Evolutionary conservation across 2,113 vertebrate species (phyloP), one percentile per base, ranked within the genome.

Genomic region (Abramis brama): DNA sequence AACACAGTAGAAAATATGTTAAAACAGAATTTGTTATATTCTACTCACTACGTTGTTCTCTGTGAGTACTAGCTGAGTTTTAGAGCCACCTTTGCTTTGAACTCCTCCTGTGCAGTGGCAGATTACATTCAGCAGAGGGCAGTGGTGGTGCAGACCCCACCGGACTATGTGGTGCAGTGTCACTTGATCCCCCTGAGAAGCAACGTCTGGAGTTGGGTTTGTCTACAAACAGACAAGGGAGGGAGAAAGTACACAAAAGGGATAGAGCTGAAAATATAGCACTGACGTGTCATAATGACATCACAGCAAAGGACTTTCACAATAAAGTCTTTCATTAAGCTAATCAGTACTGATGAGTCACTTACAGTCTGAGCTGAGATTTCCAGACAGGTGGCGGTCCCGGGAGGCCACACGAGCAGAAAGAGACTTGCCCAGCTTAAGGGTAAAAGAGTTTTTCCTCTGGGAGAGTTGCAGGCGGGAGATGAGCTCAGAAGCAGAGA

Each of bases 401-500:
- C 93, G 91, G 33, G 94, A 92, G 70, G 92, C 85, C 0, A 94
- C 94, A 27, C 95, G 94, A 75, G 95, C 93, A 3, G 96, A 95
- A 4, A 96, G 92, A 0, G 95, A 96, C 84, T 97, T 95, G 36
- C 96, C 96, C 82, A 97, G 91, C 85, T 96, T 96, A 84, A 97
- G 86, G 10, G 96, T 95, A 88, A 96, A 96, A 36, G 95, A 96
- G 91, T 90, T 95, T 88, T 95, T 95, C 82, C 93, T 95, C 79
- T 96, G 96, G 5, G 95, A 95, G 23, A 96, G 94, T 91, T 97
- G 96, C n/a, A 97, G 93, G 68, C 96, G 93, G 4, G 94, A 96
- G 90, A 97, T 96, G 30, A 97, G 94, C 78, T 97, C 96, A 0
- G 96, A 97, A 13, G 96, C 97, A 0, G 97, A 97, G 94, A 97